Evolutionary conservation across 2,113 vertebrate species (phyloP).

Genomic region (Hemibagrus wyckioides): DNA sequence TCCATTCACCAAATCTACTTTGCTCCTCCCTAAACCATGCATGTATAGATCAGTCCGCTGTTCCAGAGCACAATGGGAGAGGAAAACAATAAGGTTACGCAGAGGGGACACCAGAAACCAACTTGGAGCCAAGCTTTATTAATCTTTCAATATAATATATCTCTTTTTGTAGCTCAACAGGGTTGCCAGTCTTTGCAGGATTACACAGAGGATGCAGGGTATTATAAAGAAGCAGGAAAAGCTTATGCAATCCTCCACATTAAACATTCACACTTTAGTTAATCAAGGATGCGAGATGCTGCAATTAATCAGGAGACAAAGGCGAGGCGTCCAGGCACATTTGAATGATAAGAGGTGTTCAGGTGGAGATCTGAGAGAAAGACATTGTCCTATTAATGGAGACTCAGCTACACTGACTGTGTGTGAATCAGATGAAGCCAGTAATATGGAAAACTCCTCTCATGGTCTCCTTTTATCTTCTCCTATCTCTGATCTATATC

Average conservation of each 20-base stretch:
- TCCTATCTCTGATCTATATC: constrained; percentile 16
- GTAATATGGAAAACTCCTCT: constrained; percentile 53
- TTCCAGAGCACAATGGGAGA: background rate
- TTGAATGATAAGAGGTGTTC: constrained; percentile 67
- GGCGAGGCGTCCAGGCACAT: constrained; percentile 62
- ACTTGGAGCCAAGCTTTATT: background rate
- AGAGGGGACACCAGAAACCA: background rate
- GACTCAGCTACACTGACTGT: constrained; percentile 25
- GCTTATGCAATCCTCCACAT: constrained; percentile 34
- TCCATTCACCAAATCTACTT: constrained; percentile 22
- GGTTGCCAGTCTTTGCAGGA: background rate
- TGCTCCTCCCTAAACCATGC: background rate
- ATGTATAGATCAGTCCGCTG: background rate
- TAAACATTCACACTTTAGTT: constrained; percentile 37
- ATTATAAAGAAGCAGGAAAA: constrained; percentile 7
- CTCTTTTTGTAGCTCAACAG: background rate
- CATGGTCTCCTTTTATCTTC: constrained; percentile 48
- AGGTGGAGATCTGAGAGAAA: constrained; percentile 62
- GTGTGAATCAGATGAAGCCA: constrained; percentile 28
- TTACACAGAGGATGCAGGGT: background rate
- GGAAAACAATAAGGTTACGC: background rate
- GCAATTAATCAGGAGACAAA: constrained; percentile 65
- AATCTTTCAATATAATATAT: background rate
- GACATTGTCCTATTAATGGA: constrained; percentile 63
- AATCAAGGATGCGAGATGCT: constrained; percentile 36